phyloP scores from a whole-genome alignment of 2,797 vertebrate species.

The Alauda arvensis region DNA sequence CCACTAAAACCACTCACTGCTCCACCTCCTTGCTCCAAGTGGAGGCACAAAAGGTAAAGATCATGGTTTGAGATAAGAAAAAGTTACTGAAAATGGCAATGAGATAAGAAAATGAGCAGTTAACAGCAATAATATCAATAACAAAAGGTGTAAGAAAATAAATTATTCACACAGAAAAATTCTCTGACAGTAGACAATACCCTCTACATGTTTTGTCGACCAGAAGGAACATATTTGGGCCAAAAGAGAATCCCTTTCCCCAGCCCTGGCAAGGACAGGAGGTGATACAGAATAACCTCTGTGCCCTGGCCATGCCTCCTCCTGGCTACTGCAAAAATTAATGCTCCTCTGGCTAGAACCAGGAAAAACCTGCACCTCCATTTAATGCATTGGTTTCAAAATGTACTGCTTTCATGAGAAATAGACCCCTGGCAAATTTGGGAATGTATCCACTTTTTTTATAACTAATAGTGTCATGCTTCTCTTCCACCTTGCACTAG shows the following conservation, averaged over 20 bases:
- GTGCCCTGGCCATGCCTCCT: neutral
- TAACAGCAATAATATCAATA: neutral
- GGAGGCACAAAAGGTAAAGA: neutral
- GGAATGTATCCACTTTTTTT: neutral
- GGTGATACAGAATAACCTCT: neutral
- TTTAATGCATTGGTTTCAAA: neutral
- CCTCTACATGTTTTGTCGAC: accelerated
- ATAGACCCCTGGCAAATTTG: neutral
- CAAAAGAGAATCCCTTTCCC: neutral
- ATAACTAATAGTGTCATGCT: neutral
- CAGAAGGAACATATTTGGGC: neutral
- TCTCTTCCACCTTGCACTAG: neutral
- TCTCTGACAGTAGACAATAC: accelerated
- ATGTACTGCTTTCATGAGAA: neutral
- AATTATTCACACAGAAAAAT: neutral
- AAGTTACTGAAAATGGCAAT: neutral
- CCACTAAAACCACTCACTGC: too few relatives aligned
- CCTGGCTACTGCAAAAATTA: neutral
- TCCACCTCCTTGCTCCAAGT: neutral
- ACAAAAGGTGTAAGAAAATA: neutral
- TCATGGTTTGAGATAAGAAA: accelerated
- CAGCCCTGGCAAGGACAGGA: neutral
- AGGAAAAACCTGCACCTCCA: neutral
- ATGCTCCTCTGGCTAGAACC: neutral
- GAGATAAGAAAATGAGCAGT: neutral